Evolutionary conservation across 2,888 invertebrate species (phyloP).

Genomic region (Quadriops clusia): DNA sequence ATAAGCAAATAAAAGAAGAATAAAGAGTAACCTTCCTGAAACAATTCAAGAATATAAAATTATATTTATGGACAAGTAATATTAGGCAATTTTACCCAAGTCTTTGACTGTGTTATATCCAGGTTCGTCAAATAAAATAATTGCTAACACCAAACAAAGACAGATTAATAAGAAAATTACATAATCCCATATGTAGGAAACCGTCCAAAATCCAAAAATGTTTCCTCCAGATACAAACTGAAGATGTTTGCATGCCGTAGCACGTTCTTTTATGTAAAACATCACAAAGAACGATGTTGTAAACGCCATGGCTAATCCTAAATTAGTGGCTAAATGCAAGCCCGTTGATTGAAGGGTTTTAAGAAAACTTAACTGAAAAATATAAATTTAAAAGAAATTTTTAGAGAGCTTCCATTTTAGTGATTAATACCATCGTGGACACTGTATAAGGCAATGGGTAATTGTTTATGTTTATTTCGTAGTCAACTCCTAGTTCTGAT

Average conservation of each 20-base stretch:
- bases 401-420: too few species aligned
- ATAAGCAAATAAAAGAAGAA: slow-evolving; percentile 57
- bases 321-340: slow-evolving; percentile 56
- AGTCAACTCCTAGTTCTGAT: slow-evolving; percentile 14
- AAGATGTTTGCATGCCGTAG: slow-evolving; percentile 53
- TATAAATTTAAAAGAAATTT: too few species aligned
- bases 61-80: too few species aligned
- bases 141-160: slow-evolving; percentile 43
- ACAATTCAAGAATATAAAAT: too few species aligned
- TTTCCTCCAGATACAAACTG: slow-evolving; percentile 62
- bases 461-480: slow-evolving; percentile 43
- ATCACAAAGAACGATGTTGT: slow-evolving; percentile 50
- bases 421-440: slow-evolving; percentile 44
- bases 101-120: slow-evolving; percentile 43
- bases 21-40: slow-evolving; percentile 48
- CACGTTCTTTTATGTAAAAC: slow-evolving; percentile 52
- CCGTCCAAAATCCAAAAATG: slow-evolving; percentile 55
- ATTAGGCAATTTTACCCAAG: too few species aligned
- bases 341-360: too few species aligned
- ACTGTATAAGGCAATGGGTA: slow-evolving; percentile 55
- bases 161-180: slow-evolving; percentile 48
- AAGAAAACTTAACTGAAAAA: too few species aligned
- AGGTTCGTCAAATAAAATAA: slow-evolving; percentile 53
- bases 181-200: slow-evolving; percentile 56
- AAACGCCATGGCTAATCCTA: slow-evolving; percentile 62